Evolutionary conservation across 1,140 invertebrate species (phyloP).

Genomic region (Drosophila fuyamai): DNA sequence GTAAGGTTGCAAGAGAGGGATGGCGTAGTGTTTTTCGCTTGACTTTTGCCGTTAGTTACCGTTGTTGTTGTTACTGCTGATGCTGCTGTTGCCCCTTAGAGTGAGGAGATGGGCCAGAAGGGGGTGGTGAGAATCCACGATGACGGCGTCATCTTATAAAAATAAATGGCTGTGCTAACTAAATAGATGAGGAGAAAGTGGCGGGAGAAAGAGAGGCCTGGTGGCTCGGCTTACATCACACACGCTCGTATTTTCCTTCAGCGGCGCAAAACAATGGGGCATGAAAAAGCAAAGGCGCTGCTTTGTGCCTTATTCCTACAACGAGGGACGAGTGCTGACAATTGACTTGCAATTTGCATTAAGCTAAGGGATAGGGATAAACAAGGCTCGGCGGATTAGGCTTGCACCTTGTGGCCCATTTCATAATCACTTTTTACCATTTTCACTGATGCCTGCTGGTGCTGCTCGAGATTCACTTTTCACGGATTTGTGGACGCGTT

Average conservation of each 20-base stretch:
- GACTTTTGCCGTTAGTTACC: conserved; percentile 61
- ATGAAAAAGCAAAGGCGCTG: conserved; percentile 20
- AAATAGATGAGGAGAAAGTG: conserved; percentile 40
- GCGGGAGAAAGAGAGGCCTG: conserved; percentile 19
- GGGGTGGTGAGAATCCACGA: conserved; percentile 35
- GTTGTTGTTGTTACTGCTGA: conserved; percentile 44
- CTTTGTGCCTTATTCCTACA: conserved; percentile 2
- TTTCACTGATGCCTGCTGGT: conserved; percentile 40
- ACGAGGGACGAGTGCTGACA: conserved; percentile 23
- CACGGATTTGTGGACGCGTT: conserved; percentile 20
- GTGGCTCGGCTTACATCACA: conserved; percentile 72
- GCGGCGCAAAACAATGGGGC: conserved; percentile 62
- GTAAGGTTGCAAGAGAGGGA: conserved; percentile 62
- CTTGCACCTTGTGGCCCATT: conserved; percentile 43
- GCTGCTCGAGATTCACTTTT: conserved; percentile 9
- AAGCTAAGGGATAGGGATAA: conserved; percentile 22
- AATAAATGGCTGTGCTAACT: conserved; percentile 74
- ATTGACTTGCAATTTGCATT: conserved; percentile 44
- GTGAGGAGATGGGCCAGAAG: conserved; percentile 2
- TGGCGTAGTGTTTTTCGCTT: conserved; percentile 41
- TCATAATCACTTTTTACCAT: conserved; percentile 77
- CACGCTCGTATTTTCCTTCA: conserved; percentile 54
- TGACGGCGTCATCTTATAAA: conserved; percentile 70
- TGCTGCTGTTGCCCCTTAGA: conserved; percentile 24
- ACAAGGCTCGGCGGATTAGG: conserved; percentile 35